These are phyloP conservation scores for Coracopsis vasa DNA, from an alignment of 2,113 vertebrate genomes.

Conservation along the genomic window DNA sequence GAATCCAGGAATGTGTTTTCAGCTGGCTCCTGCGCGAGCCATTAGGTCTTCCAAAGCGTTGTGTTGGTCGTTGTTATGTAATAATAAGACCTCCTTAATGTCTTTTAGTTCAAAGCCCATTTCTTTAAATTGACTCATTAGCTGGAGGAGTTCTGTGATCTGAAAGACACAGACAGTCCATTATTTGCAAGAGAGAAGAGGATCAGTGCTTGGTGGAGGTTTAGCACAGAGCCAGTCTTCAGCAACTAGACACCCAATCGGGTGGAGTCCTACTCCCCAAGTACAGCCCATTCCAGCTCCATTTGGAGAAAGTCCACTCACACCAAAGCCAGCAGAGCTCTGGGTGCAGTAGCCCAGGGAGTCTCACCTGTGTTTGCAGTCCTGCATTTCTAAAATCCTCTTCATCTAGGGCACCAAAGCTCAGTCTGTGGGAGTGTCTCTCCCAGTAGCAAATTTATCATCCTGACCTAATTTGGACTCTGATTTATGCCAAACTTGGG, in stretches of 20 bases:
- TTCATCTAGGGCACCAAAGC: background rate
- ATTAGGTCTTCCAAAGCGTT: constrained; percentile 95
- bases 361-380: background rate
- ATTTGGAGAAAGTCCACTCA: background rate
- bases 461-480: background rate
- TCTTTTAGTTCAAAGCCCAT: constrained; percentile 96
- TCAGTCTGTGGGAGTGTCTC: background rate
- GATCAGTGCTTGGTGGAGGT: background rate
- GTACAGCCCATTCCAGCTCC: background rate
- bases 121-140: constrained; percentile 97
- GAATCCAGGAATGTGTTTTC: constrained; percentile 69
- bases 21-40: constrained; percentile 91
- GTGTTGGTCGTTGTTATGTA: constrained; percentile 95
- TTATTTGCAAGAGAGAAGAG: background rate
- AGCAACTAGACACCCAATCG: fast-evolving
- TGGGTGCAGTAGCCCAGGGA: too few species aligned
- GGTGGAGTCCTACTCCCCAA: background rate
- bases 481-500: too few species aligned
- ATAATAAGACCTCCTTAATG: constrained; percentile 92
- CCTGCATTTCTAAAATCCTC: background rate
- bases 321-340: fast-evolving
- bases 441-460: background rate
- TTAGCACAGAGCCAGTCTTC: background rate
- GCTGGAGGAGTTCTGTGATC: constrained; percentile 91
- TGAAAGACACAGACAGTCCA: constrained; percentile 58